These are phyloP conservation scores for Chromoteleia sp. DNA, from an alignment of 2,888 invertebrate genomes.

Conservation along the genomic window DNA sequence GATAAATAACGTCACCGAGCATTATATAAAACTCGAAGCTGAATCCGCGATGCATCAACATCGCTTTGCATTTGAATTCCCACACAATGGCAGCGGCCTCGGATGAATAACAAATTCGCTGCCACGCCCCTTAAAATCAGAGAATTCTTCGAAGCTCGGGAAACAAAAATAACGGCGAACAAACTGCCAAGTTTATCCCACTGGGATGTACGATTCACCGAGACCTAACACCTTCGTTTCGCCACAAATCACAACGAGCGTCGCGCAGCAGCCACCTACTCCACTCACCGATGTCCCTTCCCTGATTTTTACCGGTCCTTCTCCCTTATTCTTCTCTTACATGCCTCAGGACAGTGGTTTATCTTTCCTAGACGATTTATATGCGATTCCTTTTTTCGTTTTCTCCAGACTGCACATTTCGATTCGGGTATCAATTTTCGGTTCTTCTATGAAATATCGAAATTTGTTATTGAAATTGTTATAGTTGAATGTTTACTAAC, in stretches of 20 bases:
- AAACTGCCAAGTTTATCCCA: constrained; percentile 50
- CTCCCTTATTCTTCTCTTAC: constrained; percentile 48
- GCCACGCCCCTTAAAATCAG: constrained; percentile 64
- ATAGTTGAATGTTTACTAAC: no score
- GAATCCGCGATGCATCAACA: constrained; percentile 54
- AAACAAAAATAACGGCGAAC: constrained; percentile 52
- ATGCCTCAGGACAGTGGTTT: constrained; percentile 45
- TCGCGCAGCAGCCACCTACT: constrained; percentile 64
- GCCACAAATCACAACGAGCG: constrained; percentile 71
- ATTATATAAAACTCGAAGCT: constrained; percentile 45
- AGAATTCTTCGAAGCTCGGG: constrained; percentile 60
- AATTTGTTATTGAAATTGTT: no score
- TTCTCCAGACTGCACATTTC: not conserved
- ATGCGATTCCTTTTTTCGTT: constrained; percentile 19
- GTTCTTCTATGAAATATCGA: not conserved
- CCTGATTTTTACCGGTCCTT: constrained; percentile 44
- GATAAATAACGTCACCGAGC: constrained; percentile 30
- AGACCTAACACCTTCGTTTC: constrained; percentile 69
- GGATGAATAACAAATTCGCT: constrained; percentile 63
- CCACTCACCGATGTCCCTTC: constrained; percentile 47
- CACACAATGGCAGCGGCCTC: constrained; percentile 52
- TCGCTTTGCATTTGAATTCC: constrained; percentile 54
- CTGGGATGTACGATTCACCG: constrained; percentile 62
- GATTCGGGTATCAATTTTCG: not conserved
- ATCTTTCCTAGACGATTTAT: constrained; percentile 55